Conservation (phyloP, 1,140 invertebrate species). For the Nomia melanderi region DNA sequence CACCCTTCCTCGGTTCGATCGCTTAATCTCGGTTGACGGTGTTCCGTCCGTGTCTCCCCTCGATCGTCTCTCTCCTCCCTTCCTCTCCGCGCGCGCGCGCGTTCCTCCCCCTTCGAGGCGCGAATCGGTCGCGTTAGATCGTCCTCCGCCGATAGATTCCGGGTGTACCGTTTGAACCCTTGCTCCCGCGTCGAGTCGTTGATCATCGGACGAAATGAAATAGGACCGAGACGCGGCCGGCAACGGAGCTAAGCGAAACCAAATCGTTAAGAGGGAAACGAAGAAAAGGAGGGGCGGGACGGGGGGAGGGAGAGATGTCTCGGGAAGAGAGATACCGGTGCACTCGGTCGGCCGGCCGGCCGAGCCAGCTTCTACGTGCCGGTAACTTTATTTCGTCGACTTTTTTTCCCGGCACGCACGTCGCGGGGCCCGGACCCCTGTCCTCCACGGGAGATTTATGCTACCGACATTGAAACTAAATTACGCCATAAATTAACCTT, state of each 20-base stretch:
- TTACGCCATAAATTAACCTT: conserved; percentile 68
- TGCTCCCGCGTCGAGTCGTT: too few relatives aligned
- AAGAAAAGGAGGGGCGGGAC: conserved; percentile 3
- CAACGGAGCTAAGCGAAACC: conserved; percentile 19
- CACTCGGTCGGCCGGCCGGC: conserved; percentile 5
- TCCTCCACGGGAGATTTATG: conserved; percentile 62
- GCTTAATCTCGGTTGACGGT: too few relatives aligned
- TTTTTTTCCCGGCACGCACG: conserved; percentile 40
- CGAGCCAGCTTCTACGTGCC: conserved; percentile 9
- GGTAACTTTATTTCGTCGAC: conserved; percentile 56
- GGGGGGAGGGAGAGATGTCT: not conserved
- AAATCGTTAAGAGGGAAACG: conserved; percentile 17
- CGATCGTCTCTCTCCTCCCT: too few relatives aligned
- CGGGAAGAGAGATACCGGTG: conserved; percentile 31
- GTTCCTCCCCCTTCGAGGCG: too few relatives aligned
- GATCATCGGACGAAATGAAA: not conserved
- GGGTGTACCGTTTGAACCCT: too few relatives aligned
- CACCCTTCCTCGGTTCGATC: too few relatives aligned
- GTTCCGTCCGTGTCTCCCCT: too few relatives aligned
- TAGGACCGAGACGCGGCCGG: not conserved
- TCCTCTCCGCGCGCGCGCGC: too few relatives aligned
- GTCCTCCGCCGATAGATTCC: too few relatives aligned
- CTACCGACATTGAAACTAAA: conserved; percentile 66
- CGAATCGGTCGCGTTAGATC: too few relatives aligned
- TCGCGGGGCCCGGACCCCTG: conserved; percentile 42